A percentile compares a stretch with the other conserved stretches of the same genome.
These are phyloP conservation scores for Nixonia krombeini DNA, from an alignment of 1,140 invertebrate genomes.

Conservation along the genomic window DNA sequence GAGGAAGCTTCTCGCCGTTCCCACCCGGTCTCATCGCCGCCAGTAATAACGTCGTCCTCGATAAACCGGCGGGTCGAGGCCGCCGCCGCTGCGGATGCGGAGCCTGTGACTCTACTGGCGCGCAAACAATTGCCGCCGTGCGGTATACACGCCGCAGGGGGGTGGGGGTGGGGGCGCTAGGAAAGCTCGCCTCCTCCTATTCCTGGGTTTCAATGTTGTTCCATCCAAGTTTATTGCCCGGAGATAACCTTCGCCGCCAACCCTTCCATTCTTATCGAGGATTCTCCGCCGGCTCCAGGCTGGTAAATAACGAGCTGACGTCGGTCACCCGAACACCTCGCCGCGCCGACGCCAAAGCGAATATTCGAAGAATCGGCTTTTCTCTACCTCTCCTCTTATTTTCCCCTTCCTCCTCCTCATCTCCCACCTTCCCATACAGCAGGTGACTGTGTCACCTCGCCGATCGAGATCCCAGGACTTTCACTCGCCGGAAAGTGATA, in stretches of 20 bases:
- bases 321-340: constrained; percentile 31
- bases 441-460: constrained; percentile 23
- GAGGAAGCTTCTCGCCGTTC: constrained; percentile 23
- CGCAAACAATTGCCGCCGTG: constrained; percentile 46
- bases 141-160: too few relatives aligned
- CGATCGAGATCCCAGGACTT: too few relatives aligned
- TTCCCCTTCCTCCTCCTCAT: too few relatives aligned
- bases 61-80: constrained; percentile 50
- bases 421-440: not conserved
- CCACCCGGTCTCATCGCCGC: constrained; percentile 5
- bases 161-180: too few relatives aligned
- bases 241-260: constrained; percentile 57
- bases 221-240: constrained; percentile 61
- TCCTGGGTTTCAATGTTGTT: constrained; percentile 55
- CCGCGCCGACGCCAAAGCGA: too few relatives aligned
- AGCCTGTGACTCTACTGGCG: constrained; percentile 32
- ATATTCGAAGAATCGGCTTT: constrained; percentile 11
- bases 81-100: constrained; percentile 4
- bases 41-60: constrained; percentile 46
- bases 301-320: constrained; percentile 61
- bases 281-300: constrained; percentile 54
- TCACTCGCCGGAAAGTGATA: too few relatives aligned
- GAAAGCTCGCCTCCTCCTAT: not conserved
- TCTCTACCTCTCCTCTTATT: not conserved
- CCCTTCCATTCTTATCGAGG: constrained; percentile 58